These are phyloP conservation scores for Globia sparganii DNA, from an alignment of 2,888 invertebrate species.

Conservation along the genomic window DNA sequence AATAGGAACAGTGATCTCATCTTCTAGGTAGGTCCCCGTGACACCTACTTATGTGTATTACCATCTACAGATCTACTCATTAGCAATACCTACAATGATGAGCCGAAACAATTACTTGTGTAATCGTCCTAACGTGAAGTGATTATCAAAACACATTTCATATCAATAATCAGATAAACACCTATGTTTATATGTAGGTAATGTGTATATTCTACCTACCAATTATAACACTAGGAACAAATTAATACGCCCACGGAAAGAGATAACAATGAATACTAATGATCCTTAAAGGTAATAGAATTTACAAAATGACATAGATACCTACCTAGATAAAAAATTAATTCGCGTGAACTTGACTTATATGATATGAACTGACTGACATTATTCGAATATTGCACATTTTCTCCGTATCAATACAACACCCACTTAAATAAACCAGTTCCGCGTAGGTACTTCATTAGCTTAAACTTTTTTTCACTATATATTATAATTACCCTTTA, in stretches of 20 bases:
- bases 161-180: background rate
- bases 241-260: constrained; percentile 2
- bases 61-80: background rate
- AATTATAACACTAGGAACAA: background rate
- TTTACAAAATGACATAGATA: background rate
- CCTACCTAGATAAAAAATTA: too few species aligned
- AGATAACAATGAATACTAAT: constrained; percentile 34
- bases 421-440: background rate
- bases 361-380: background rate
- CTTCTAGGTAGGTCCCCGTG: background rate
- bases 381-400: background rate
- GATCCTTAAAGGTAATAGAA: background rate
- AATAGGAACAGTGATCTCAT: background rate
- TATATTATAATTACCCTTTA: too few species aligned
- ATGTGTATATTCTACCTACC: background rate
- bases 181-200: background rate
- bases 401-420: background rate
- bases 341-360: background rate
- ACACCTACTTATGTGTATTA: background rate
- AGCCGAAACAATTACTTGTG: background rate
- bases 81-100: background rate
- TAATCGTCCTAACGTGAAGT: background rate
- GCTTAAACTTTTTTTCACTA: background rate
- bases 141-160: constrained; percentile 1
- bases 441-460: background rate